Conservation (phyloP, 2,113 vertebrate species). For the Poeciliopsis occidentalis region DNA sequence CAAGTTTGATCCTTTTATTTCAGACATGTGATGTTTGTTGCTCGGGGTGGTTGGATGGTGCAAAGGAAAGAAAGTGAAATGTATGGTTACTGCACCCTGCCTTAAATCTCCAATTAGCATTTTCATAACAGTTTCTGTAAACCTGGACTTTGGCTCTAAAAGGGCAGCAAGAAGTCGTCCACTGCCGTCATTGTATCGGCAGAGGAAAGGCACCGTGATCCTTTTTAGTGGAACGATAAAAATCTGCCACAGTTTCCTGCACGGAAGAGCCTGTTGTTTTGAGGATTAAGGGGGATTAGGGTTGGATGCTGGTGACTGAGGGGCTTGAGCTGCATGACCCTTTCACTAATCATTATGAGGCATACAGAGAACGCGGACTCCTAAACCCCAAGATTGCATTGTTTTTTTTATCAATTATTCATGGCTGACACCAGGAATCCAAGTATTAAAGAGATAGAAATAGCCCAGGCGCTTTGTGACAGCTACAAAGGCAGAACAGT, state of each 20-base stretch:
- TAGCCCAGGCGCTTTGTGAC: constrained; percentile 8
- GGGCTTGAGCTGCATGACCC: constrained; percentile 70
- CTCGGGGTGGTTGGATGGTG: neutral
- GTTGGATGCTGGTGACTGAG: constrained; percentile 62
- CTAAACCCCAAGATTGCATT: constrained; percentile 53
- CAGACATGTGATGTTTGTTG: neutral
- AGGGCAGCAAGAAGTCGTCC: constrained; percentile 37
- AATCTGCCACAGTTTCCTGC: constrained; percentile 74
- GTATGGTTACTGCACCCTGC: neutral
- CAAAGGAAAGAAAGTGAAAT: neutral
- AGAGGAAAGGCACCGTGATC: constrained; percentile 60
- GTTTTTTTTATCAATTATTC: constrained; percentile 74
- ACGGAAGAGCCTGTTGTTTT: constrained; percentile 75
- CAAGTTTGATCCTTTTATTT: neutral
- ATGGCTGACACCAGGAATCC: constrained; percentile 40
- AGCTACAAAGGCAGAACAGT: constrained; percentile 12
- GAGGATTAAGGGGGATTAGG: constrained; percentile 76
- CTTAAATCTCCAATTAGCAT: constrained; percentile 1
- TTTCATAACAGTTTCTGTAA: constrained; percentile 1
- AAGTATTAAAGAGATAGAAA: constrained; percentile 21
- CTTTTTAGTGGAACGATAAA: constrained; percentile 70
- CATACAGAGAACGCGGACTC: constrained; percentile 64
- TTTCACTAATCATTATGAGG: constrained; percentile 73
- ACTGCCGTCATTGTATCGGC: constrained; percentile 59
- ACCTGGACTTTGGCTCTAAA: constrained; percentile 18